Base-by-base conservation (phyloP, 2,888 invertebrate genomes). In the Lithodes maja region DNA sequence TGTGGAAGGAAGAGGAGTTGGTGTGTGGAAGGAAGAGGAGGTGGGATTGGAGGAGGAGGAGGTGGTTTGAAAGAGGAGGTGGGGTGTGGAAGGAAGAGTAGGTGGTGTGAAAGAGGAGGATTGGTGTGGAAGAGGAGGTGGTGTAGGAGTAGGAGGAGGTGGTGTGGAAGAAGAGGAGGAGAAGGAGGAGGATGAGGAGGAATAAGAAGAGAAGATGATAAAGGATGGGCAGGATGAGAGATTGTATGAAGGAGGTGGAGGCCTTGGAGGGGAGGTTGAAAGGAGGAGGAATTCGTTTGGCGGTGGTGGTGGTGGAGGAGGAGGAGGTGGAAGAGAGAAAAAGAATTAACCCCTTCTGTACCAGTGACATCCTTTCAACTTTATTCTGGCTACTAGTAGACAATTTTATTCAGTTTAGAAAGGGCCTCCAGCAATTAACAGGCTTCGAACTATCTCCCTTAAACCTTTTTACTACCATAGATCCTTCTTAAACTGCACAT, bases 241-340 rank as follows among this genome's bases (percentile, higher is more conserved):
- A n/a, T 33, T 33, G 33, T 33, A 33, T 33, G 33, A 33, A 33
- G 33, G 33, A 33, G 33, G 33, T 33, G 74, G 33, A 33, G n/a
- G 33, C 0, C 3, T 15, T 12, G 74, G 74, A n/a, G 3, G n/a
- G 17, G 3, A 33, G 74, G 7, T 17, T 33, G n/a, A n/a, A n/a
- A 74, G 7, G 74, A n/a, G 74, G 74, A 33, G 7, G 7, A 12
- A 5, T 3, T 12, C 3, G 7, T 74, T 3, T 12, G 74, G 74
- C 12, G n/a, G 74, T 7, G 74, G n/a, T 74, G n/a, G 74, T 3
- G 74, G 74, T 15, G n/a, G 74, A n/a, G n/a, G 74, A 74, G n/a
- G 74, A 7, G 61, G 61, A 7, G 61, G 12, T 17, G 74, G 33
- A 74, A 74, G 33, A 74, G 3, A 74, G 33, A n/a, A n/a, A 17